Base-by-base conservation (phyloP, 2,888 invertebrate species). In the Eupithecia inturbata region DNA sequence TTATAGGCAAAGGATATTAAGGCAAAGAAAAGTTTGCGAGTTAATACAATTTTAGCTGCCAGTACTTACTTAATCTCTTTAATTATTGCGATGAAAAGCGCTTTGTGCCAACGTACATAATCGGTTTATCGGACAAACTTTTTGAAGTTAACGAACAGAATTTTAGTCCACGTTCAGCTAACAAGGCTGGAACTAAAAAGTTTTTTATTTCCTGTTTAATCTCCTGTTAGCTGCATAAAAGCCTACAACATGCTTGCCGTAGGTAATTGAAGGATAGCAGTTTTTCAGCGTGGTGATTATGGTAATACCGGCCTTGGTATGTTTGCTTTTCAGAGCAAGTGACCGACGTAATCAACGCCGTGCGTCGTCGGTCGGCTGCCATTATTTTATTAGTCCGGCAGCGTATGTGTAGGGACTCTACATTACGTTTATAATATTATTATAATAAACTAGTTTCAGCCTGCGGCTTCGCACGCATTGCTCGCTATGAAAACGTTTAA, bases 41-140 rank as follows among this genome's bases (percentile, higher is more conserved):
- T 26, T 4, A 57, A 57, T 5, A 26, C 41, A 9, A 14, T 36
- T n/a, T 64, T 64, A 72, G 60, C 63, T 72, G 63, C 49, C 68
- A 7, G 45, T 75, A 77, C 5, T 19, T 75, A 77, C 5, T 19
- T 64, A 36, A 73, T 76, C 73, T 73, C 68, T 31, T 33, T 39
- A 67, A 66, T 76, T 67, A 75, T 67, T 66, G 60, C 62, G 74
- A 70, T 70, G 67, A 69, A 78, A 77, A 82, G 79, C 81, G 81
- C 84, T 88, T 85, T 84, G 83, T 84, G 72, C 79, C 79, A 79
- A 76, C 82, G 78, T 76, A 66, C 76, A 80, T 86, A 88, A 89
- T 88, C 88, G 86, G 86, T 84, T 89, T 88, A 88, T 81, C 84
- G 81, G 82, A 82, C 82, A 77, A 84, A 84, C 84, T 83, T 81